Base-by-base conservation (phyloP, 2,113 vertebrate species). In the Panthera tigris region DNA sequence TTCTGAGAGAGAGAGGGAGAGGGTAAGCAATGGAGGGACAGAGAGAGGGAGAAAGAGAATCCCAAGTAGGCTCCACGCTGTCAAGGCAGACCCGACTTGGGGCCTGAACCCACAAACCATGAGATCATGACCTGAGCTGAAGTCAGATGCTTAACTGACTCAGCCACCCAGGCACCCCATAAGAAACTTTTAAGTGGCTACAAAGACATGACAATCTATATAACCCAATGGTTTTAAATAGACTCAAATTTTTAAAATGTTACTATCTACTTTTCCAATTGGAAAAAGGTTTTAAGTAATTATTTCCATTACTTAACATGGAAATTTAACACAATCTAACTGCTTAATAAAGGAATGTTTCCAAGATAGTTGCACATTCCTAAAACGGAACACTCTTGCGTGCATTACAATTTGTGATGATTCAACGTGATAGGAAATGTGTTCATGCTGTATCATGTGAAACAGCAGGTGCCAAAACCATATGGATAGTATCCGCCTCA, bases 401-500 rank as follows among this genome's bases (percentile, higher is more conserved):
- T 52, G 73, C 65, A 39, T 82, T 68, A 80, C 71, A 39, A 66
- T 18, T 19, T 84, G 57, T 81, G 80, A 36, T 65, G 25, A 41
- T 48, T 89, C 63, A 88, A 89, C 84, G 52, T 78, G 94, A 83
- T 12, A n/a, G 15, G 66, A 74, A 87, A 69, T 80, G 11, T 76
- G 12, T 84, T 90, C 88, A 89, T 83, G 33, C 39, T 90, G 50
- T 19, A 55, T 55, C 92, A 97, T 68, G 31, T 63, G 63, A 94
- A 88, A 69, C 2, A 82, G 39, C 12, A 63, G 11, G 31, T 92
- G 94, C 88, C 29, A 55, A 92, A 92, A 57, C 23, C 6, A 66
- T 84, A 50, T 55, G 50, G 27, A 31, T 36, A 14, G 15, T 87
- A 41, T 74, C 79, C 50, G 4, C 50, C n/a, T 78, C 9, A 45